Base-by-base conservation (phyloP, 2,113 vertebrate species). In the Clarias batrachus region DNA sequence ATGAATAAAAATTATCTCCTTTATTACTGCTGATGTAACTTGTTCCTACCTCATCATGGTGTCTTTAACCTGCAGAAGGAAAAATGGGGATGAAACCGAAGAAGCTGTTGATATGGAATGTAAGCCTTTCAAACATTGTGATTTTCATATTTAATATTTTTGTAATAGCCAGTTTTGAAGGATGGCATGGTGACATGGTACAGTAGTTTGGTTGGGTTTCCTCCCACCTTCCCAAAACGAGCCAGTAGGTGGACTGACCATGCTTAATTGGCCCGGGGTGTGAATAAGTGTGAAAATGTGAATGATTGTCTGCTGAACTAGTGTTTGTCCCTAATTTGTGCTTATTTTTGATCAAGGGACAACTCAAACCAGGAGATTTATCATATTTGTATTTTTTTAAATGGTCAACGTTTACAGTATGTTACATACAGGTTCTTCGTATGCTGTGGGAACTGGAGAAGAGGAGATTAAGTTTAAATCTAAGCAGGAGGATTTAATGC, bases 391-490 rank as follows among this genome's bases (percentile, higher is more conserved):
- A 17, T 30, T 30, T 79, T 79, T 59, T 30, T 13, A 1, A 73
- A 73, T 73, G 52, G 27, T 12, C 12, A 52, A 14, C 12, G 41
- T 77, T 56, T 11, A 14, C 30, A 33, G 30, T 33, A 16, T 56
- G 54, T 62, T 23, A 37, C 23, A 21, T 82, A 16, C 81, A 82
- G 81, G 81, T 81, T 65, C 60, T 82, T 62, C 37, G 7, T 82
- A 82, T 66, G 81, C 62, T 52, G 25, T 82, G 14, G 62, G 62
- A 7, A 52, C 3, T 66, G 62, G 62, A 66, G 37, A 66, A 52
- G 60, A 63, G 3, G 80, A 65, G 5, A 65, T 65, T 52, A 66
- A 41, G 37, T n/a, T 82, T 17, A n/a, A 1, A 66, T 17, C 12
- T 23, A 48, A 48, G 23, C 2, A 2, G 16, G 54, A 59, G 41